These are phyloP conservation scores for Drosophila micromelanica DNA, from an alignment of 1,140 invertebrate genomes.

Conservation along the genomic window DNA sequence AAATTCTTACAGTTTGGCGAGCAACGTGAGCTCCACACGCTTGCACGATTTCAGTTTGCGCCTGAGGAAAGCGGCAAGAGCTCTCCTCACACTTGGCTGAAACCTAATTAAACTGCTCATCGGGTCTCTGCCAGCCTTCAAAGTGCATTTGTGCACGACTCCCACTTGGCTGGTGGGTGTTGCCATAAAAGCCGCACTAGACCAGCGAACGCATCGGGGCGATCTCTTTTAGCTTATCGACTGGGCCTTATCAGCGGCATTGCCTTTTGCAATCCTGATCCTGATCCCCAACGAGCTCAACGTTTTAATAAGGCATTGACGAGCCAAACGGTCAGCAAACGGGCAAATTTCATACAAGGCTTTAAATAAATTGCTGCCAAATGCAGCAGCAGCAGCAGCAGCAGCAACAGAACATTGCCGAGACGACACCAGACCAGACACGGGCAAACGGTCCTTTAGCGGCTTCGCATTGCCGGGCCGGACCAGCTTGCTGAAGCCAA, in stretches of 20 bases:
- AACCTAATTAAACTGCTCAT: slow-evolving; percentile 51
- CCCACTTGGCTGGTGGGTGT: neutral
- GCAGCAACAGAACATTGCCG: slow-evolving; percentile 20
- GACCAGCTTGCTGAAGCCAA: slow-evolving; percentile 37
- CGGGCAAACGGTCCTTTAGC: slow-evolving; percentile 21
- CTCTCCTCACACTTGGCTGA: slow-evolving; percentile 39
- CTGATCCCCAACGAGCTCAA: slow-evolving; percentile 22
- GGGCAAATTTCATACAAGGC: slow-evolving; percentile 57
- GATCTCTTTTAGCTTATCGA: slow-evolving; percentile 29
- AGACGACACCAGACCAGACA: slow-evolving; percentile 2
- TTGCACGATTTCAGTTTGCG: slow-evolving; percentile 47
- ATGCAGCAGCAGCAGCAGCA: slow-evolving; percentile 25
- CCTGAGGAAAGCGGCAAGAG: slow-evolving; percentile 45
- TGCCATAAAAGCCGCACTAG: slow-evolving; percentile 22
- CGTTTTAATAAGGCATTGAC: slow-evolving; percentile 48
- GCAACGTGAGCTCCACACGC: slow-evolving; percentile 63
- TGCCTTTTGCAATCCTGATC: slow-evolving; percentile 30
- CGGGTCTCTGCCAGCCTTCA: slow-evolving; percentile 4
- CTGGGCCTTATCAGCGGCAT: slow-evolving; percentile 33
- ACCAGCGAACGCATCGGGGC: slow-evolving; percentile 13
- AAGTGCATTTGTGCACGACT: slow-evolving; percentile 18
- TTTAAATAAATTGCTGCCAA: slow-evolving; percentile 62
- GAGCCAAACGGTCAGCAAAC: slow-evolving; percentile 10
- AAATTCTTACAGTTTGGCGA: slow-evolving; percentile 73
- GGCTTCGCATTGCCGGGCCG: neutral